Evolutionary conservation across 1,140 invertebrate genomes (phyloP), one percentile per base, ranked within the genome.

Genomic region (Procambarus clarkii): DNA sequence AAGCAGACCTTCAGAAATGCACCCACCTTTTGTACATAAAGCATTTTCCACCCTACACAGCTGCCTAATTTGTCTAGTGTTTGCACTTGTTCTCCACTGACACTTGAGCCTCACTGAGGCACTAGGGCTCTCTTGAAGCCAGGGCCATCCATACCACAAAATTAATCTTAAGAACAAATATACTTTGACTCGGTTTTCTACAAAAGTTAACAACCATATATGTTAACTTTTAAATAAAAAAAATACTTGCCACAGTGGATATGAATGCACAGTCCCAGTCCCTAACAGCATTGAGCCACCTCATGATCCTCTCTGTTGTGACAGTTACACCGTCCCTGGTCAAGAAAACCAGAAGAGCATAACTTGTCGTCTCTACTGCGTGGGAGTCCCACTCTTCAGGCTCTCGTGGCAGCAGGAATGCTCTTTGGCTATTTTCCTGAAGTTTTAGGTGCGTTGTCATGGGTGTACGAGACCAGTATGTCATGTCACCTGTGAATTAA

Each of bases 271-370:
- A 94, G 89, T 95, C 94, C 24, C 94, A 94, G 92, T 95, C 95
- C 83, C 96, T 94, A 94, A 96, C 95, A 4, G 94, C 94, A 92
- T 95, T 95, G 7, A 96, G 93, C 96, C 96, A 96, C 46, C 94
- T 95, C 84, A 91, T 87, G 9, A 91, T 82, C 34, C 54, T 64
- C 21, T 91, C 94, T 15, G 94, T 89, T 15, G 93, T 89, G 9
- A 92, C 77, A 3, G 94, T 94, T 34, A 95, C 93, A 0, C 95
- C 95, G 60, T 95, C 95, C 34, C 94, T 92, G 4, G 93, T 92
- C 13, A 95, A 93, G 71, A 95, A 95, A 0, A 95, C 94, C 89
- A 96, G 93, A 0, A 96, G 93, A 7, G 96, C 96, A 93, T 96
- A 96, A 0, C 95, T 94, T 1, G 96, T 96, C 0, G 95, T 94